A percentile compares a stretch with the other conserved stretches of the same genome.
phyloP scores from a whole-genome alignment of 2,113 vertebrate species.

The Speoplatyrhinus poulsoni region DNA sequence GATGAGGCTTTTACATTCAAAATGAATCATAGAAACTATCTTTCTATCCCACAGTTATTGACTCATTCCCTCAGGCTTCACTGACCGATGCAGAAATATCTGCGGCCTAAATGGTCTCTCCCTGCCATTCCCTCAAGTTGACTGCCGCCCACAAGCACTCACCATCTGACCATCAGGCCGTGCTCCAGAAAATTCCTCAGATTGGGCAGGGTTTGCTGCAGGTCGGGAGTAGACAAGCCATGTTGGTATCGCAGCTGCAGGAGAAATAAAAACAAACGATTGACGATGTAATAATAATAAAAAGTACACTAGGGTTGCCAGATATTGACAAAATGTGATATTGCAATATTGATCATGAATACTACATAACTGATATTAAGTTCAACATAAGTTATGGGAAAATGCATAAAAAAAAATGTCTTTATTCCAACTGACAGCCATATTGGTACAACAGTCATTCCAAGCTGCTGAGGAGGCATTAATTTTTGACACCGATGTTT shows the following conservation, averaged over 20 bases:
- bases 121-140: neutral
- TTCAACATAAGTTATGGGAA: no score
- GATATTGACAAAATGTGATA: no score
- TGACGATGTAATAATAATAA: slow-evolving; percentile 8
- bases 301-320: no score
- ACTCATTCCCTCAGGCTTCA: neutral
- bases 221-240: slow-evolving; percentile 91
- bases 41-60: neutral
- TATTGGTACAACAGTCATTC: no score
- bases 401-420: no score
- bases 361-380: no score
- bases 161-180: slow-evolving; percentile 94
- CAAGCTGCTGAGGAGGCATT: no score
- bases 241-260: slow-evolving; percentile 95
- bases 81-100: neutral
- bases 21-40: neutral
- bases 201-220: slow-evolving; percentile 96
- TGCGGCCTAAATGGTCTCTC: neutral
- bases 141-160: slow-evolving; percentile 57
- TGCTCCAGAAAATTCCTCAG: slow-evolving; percentile 97
- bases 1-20: no score
- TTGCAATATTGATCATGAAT: no score
- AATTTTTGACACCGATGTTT: no score
- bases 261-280: slow-evolving; percentile 37
- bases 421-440: no score